Base-by-base conservation (phyloP, 2,797 vertebrate genomes). In the Pseudomugil gertrudae region DNA sequence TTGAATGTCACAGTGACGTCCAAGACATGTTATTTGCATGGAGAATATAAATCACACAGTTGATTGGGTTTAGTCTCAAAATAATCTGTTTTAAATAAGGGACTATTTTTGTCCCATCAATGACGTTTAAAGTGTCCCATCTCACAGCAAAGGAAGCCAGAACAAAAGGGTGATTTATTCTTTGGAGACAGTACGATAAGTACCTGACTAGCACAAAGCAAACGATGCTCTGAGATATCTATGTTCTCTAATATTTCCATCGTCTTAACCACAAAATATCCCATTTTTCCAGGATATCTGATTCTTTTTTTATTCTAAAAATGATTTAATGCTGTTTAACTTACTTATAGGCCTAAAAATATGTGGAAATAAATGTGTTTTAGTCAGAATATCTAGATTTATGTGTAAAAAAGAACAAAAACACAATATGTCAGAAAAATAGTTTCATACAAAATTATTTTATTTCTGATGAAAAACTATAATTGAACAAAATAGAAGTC, bases 41-140 rank as follows among this genome's bases (percentile, higher is more conserved):
- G 5, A 27, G 8, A 17, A 33, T 2, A 50, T 7, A 8, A 1
- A 52, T 30, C 15, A 21, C 4, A 51, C 33, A n/a, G 56, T 62
- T 30, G 3, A 50, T 50, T 59, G 4, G 5, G 43, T 19, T 24
- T 51, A 8, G 0, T 35, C 19, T 1, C 11, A 11, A 61, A 65
- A 62, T 29, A 1, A 10, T 36, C 4, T 40, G 36, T 74, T 79
- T 70, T 48, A 48, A 63, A 68, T 26, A 32, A n/a, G 30, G 53
- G 62, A 35, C 32, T 30, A 62, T 62, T 66, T 74, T 67, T 45
- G 45, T 51, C 32, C 45, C 15, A 11, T 32, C 14, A 1, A 5
- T 90, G 86, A 92, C 83, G 81, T n/a, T 81, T 72, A 57, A 32
- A 26, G 47, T 29, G 45, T 71, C 79, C 93, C 93, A 94, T 94